Base-by-base conservation (phyloP, 2,888 invertebrate species). In the Drosophila putrida region DNA sequence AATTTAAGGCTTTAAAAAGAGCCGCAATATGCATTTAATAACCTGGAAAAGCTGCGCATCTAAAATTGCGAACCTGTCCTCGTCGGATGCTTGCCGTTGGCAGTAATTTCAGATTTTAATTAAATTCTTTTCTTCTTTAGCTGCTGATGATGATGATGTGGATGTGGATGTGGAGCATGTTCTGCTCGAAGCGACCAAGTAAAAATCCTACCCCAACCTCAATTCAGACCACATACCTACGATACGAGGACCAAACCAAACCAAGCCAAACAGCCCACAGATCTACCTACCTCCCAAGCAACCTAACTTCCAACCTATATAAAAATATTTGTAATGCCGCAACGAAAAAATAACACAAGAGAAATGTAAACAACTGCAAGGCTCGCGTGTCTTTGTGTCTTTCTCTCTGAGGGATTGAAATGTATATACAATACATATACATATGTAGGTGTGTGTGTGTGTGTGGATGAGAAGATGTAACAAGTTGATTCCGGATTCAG, bases 51-150 rank as follows among this genome's bases (percentile, higher is more conserved):
- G 46, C 38, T 67, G 73, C 67, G 46, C 70, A 49, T 80, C 86
- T 80, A 86, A 83, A 86, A 83, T 75, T 69, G 67, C 62, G 80
- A 70, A 74, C 67, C 65, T 73, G 62, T 66, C 64, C 55, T 64
- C 63, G 62, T 59, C 72, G 55, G 53, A 46, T 71, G 62, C 60
- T 61, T 53, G 88, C 88, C 83, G 54, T 63, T 75, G 81, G 85
- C 85, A 59, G 71, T 86, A 79, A 82, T 86, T 85, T 80, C 81
- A 86, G 72, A 86, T 88, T 85, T 85, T 85, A 85, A 85, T 85
- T 85, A 85, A 85, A 85, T 85, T 85, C 81, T 73, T 88, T 76
- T 85, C 85, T 74, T 82, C 71, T 68, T 67, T 71, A 61, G 68
- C 67, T 57, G 59, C 68, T 69, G 55, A 64, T 60, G 65, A 61